Conservation (phyloP, 2,797 vertebrate species). For the Epinephelus awoara region DNA sequence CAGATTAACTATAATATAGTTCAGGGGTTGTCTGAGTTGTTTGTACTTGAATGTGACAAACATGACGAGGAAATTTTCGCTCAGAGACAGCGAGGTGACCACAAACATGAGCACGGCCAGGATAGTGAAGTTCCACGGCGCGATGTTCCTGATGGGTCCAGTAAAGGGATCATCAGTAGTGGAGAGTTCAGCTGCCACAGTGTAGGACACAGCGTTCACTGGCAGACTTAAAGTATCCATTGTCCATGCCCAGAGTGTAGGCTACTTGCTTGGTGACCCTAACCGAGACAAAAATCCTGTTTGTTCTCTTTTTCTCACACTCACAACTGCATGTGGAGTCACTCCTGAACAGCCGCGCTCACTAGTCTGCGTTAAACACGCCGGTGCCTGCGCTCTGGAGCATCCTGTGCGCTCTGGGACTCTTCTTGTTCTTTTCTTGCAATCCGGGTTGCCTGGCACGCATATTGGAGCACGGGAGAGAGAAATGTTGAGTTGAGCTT, state of each 20-base stretch:
- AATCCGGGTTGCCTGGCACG: slow-evolving; percentile 16
- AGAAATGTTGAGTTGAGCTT: background rate
- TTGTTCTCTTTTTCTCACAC: slow-evolving; percentile 26
- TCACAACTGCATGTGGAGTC: slow-evolving; percentile 53
- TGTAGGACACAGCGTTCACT: slow-evolving; percentile 84
- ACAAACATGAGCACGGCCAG: slow-evolving; percentile 91
- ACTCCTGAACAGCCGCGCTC: slow-evolving; percentile 9
- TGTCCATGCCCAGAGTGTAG: slow-evolving; percentile 51
- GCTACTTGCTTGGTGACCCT: slow-evolving; percentile 21
- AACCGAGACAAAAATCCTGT: background rate
- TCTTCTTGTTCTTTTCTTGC: slow-evolving; percentile 34
- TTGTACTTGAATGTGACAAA: slow-evolving; percentile 91
- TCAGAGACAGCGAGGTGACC: slow-evolving; percentile 89
- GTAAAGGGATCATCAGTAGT: slow-evolving; percentile 84
- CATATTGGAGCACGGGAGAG: slow-evolving; percentile 7
- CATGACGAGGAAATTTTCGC: slow-evolving; percentile 93
- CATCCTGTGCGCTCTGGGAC: slow-evolving; percentile 42
- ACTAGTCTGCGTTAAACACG: background rate
- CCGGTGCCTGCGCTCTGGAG: slow-evolving; percentile 19
- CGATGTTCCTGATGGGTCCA: slow-evolving; percentile 84
- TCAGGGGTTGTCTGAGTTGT: slow-evolving; percentile 91
- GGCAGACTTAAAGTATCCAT: slow-evolving; percentile 83
- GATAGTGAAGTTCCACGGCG: slow-evolving; percentile 92
- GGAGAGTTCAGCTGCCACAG: slow-evolving; percentile 70
- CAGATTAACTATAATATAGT: slow-evolving; percentile 93